A percentile compares a stretch with the other conserved stretches of the same genome.
These are phyloP conservation scores for Huso huso DNA, from an alignment of 2,797 vertebrate species.

Conservation along the genomic window DNA sequence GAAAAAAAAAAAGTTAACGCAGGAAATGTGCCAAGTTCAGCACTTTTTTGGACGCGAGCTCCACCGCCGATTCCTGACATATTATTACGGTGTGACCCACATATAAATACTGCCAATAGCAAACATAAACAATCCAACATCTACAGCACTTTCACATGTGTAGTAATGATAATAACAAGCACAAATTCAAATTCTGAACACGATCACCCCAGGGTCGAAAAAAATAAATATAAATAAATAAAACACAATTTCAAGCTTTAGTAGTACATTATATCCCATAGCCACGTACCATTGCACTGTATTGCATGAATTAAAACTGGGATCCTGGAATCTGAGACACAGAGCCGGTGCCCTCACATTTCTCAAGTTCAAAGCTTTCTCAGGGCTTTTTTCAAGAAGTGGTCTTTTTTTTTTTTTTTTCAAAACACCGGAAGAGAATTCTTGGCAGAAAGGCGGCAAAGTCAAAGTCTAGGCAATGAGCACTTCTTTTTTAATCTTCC, in stretches of 20 bases:
- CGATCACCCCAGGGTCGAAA: too few relatives aligned
- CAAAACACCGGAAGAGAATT: conserved; percentile 61
- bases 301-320: conserved; percentile 66
- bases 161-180: too few relatives aligned
- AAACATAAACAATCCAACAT: conserved; percentile 47
- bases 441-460: conserved; percentile 62
- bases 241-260: conserved; percentile 6
- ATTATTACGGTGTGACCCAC: conserved; percentile 50
- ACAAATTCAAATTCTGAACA: too few relatives aligned
- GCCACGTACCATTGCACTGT: conserved; percentile 73
- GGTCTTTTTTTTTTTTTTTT: too few relatives aligned
- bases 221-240: too few relatives aligned
- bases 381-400: conserved; percentile 12
- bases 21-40: conserved; percentile 63
- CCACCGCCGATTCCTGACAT: conserved; percentile 54
- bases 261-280: conserved; percentile 38
- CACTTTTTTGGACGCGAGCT: conserved; percentile 51
- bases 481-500: conserved; percentile 49
- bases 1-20: conserved; percentile 43
- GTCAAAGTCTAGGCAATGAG: conserved; percentile 53
- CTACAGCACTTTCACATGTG: conserved; percentile 13
- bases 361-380: conserved; percentile 64
- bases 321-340: conserved; percentile 59
- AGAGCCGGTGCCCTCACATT: conserved; percentile 66
- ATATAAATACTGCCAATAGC: conserved; percentile 52